A percentile compares a stretch with the other conserved stretches of the same genome.
phyloP scores from a whole-genome alignment of 2,797 vertebrate genomes.

The Sarcoramphus papa region DNA sequence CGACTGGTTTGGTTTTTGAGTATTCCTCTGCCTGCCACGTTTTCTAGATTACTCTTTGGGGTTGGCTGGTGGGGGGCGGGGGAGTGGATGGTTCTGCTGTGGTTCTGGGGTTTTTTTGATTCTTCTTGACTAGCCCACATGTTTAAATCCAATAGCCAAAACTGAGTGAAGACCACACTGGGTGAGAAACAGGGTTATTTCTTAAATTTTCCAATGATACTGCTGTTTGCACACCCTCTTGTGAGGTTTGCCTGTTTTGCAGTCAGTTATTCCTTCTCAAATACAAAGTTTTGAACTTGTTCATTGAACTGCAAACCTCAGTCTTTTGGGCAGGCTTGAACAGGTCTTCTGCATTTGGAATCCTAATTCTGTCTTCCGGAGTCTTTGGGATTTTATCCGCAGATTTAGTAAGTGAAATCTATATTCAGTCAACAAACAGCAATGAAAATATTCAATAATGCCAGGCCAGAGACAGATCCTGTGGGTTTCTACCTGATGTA shows the following conservation, averaged over 20 bases:
- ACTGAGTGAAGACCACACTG: background rate
- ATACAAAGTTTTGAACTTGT: background rate
- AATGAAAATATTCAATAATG: background rate
- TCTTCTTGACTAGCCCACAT: background rate
- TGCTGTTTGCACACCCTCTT: background rate
- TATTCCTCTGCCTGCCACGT: accelerated
- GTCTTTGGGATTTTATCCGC: background rate
- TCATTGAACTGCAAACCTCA: background rate
- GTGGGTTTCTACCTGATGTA: background rate
- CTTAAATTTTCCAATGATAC: background rate
- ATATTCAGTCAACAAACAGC: background rate
- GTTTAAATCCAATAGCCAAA: background rate
- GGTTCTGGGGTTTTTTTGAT: background rate
- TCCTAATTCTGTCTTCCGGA: background rate
- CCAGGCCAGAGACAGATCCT: background rate
- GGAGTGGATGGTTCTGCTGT: background rate
- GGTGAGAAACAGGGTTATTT: background rate
- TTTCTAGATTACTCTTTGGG: background rate
- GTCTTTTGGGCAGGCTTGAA: background rate
- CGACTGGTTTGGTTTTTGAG: accelerated
- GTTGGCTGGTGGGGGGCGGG: background rate
- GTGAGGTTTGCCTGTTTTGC: background rate
- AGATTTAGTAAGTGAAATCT: background rate
- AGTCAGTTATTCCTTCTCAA: background rate
- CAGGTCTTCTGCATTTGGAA: background rate